Percentiles rank a stretch among this genome's conserved stretches.
Evolutionary conservation across 2,888 invertebrate genomes (phyloP).

Genomic region (Pandemis corylana): DNA sequence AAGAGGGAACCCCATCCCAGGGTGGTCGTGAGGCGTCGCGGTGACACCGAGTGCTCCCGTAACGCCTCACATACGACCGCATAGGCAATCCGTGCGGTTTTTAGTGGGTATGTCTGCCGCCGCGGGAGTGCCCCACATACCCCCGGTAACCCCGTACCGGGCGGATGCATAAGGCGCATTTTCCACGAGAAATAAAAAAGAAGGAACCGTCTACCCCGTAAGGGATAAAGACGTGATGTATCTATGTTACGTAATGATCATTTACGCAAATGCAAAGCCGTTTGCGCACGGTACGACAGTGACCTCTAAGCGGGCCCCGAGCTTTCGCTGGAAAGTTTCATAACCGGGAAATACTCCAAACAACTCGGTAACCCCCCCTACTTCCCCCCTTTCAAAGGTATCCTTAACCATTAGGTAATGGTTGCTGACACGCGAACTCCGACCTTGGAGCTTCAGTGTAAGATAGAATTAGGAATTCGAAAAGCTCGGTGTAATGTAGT

Average conservation of each 20-base stretch:
- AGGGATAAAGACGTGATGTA: no score
- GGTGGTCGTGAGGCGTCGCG: no score
- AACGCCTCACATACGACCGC: no score
- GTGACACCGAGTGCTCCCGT: no score
- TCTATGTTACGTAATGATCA: not conserved
- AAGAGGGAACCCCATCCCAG: no score
- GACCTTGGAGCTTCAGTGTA: constrained; percentile 6
- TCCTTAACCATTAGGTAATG: constrained; percentile 19
- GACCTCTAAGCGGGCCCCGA: not conserved
- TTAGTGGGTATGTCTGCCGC: no score
- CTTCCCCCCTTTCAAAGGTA: constrained; percentile 6
- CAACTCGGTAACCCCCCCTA: not conserved
- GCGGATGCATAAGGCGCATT: no score
- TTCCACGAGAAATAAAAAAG: no score
- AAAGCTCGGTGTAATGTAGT: not conserved
- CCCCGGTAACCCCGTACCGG: no score
- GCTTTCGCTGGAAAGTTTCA: constrained; percentile 1
- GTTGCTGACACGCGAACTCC: not conserved
- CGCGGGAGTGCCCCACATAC: no score
- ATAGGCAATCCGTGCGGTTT: no score
- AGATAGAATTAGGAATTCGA: constrained; percentile 1
- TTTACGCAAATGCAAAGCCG: not conserved
- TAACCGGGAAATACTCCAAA: not conserved
- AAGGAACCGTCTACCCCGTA: no score
- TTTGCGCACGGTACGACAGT: not conserved